Evolutionary conservation across 2,888 invertebrate genomes (phyloP).

Genomic region (Agriopis marginaria): DNA sequence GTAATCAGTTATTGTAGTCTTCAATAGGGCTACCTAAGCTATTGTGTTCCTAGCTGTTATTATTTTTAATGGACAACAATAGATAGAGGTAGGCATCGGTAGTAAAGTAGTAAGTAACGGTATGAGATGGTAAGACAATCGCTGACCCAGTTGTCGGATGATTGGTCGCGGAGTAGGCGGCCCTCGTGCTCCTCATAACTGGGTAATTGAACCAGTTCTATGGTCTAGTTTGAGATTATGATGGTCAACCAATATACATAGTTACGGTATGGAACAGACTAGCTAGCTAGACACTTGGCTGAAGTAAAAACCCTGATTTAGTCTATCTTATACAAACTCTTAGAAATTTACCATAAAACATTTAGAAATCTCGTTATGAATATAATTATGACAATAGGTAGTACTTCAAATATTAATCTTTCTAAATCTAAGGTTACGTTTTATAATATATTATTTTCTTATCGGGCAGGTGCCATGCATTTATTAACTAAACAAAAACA

Average conservation of each 20-base stretch:
- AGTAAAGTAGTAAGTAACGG: slow-evolving; percentile 20
- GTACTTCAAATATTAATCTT: too few relatives aligned
- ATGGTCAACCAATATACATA: slow-evolving; percentile 3
- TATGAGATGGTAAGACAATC: slow-evolving; percentile 32
- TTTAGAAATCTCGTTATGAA: too few relatives aligned
- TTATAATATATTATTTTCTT: too few relatives aligned
- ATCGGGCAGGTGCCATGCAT: too few relatives aligned
- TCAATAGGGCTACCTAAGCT: slow-evolving; percentile 24
- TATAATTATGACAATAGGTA: too few relatives aligned
- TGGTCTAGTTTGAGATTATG: slow-evolving; percentile 21
- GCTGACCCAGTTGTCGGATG: slow-evolving; percentile 35
- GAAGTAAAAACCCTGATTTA: too few relatives aligned
- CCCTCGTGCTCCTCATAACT: slow-evolving; percentile 33
- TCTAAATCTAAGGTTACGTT: too few relatives aligned
- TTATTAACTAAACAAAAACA: too few relatives aligned
- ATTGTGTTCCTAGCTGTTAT: slow-evolving; percentile 24
- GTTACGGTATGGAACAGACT: neutral
- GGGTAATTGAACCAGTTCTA: slow-evolving; percentile 25
- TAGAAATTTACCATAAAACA: too few relatives aligned
- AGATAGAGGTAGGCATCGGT: slow-evolving; percentile 3
- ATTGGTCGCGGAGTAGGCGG: slow-evolving; percentile 32
- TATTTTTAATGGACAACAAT: slow-evolving; percentile 27
- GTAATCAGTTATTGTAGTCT: slow-evolving; percentile 38
- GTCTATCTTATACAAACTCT: too few relatives aligned
- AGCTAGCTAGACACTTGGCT: too few relatives aligned